A percentile compares a stretch with the other conserved stretches of the same genome.
These are phyloP conservation scores for Oncorhynchus tshawytscha DNA, from an alignment of 2,113 vertebrate species.

Conservation along the genomic window DNA sequence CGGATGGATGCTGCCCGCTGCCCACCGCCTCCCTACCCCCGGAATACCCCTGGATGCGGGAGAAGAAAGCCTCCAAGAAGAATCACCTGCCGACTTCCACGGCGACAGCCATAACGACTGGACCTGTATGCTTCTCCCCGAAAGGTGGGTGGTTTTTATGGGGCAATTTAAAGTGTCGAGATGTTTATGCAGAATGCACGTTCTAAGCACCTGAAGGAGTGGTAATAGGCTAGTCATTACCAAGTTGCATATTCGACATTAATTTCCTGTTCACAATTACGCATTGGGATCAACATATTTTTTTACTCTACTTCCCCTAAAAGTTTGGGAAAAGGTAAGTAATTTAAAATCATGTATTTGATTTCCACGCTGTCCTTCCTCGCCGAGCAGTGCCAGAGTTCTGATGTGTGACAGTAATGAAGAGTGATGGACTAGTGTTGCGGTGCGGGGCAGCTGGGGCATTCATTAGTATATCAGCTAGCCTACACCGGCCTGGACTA, in stretches of 20 bases:
- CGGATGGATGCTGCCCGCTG: constrained; percentile 88
- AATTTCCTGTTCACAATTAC: background rate
- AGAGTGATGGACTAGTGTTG: constrained; percentile 97
- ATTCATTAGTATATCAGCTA: constrained; percentile 83
- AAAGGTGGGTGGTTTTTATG: constrained; percentile 82
- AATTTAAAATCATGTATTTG: constrained; percentile 89
- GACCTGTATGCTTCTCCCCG: constrained; percentile 89
- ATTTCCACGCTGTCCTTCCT: constrained; percentile 83
- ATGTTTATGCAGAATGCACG: background rate
- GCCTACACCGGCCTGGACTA: constrained; percentile 68
- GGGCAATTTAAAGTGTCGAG: background rate
- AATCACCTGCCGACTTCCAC: constrained; percentile 81
- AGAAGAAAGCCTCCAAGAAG: constrained; percentile 97
- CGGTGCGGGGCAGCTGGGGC: constrained; percentile 94
- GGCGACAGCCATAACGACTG: constrained; percentile 72
- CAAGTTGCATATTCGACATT: constrained; percentile 6
- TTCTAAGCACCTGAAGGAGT: background rate
- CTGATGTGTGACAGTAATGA: constrained; percentile 99
- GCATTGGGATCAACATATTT: constrained; percentile 37
- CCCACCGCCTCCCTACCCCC: constrained; percentile 89
- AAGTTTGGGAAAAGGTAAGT: constrained; percentile 72
- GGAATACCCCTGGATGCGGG: constrained; percentile 99
- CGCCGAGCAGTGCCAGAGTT: constrained; percentile 85
- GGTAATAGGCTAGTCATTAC: background rate
- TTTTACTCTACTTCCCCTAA: constrained; percentile 70